Base-by-base conservation (phyloP, 2,888 invertebrate species). In the Agonopterix subpropinquella region DNA sequence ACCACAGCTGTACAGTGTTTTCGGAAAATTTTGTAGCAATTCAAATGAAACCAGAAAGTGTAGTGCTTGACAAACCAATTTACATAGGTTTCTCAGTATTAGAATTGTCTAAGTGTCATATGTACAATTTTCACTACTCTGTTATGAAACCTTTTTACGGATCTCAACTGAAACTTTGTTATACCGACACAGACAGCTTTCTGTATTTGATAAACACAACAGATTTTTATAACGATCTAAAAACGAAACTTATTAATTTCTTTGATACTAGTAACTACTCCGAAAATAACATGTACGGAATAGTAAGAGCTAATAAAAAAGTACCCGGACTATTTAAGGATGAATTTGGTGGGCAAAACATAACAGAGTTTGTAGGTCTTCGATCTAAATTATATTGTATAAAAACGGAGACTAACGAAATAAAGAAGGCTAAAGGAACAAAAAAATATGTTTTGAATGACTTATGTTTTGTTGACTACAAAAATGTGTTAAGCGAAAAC, bases 361-460 rank as follows among this genome's bases (percentile, higher is more conserved):
- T 55, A 36, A 15, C 47, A 11, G 52, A 55, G 39, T 53, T 53
- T 45, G 47, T 48, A 4, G 55, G 55, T 1, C 45, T 55, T 15
- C 44, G 55, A 46, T 51, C 53, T 11, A 55, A 55, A 44, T 36
- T 54, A 9, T 54, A 53, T 35, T 53, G 51, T 41, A 53, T 50
- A 15, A 47, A 49, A 1, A 45, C 36, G 11, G n/a, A 36, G 15
- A 39, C 36, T 0, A 4, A 2, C 1, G 7, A 36, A 10, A 43
- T 49, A 18, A 49, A 45, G 35, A 52, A 52, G 39, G 52, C 52
- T 8, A 52, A 51, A 48, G 51, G 51, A 4, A 28, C 45, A 1
- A 13, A 18, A 9, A 51, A 51, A 45, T 36, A 10, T 43, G 45
- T 48, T 4, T 42, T 47, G 3, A 45, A 51, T n/a, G 11, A 37